These are phyloP conservation scores for Spizaetus ornatus DNA, from an alignment of 2,113 vertebrate species.

Conservation along the genomic window DNA sequence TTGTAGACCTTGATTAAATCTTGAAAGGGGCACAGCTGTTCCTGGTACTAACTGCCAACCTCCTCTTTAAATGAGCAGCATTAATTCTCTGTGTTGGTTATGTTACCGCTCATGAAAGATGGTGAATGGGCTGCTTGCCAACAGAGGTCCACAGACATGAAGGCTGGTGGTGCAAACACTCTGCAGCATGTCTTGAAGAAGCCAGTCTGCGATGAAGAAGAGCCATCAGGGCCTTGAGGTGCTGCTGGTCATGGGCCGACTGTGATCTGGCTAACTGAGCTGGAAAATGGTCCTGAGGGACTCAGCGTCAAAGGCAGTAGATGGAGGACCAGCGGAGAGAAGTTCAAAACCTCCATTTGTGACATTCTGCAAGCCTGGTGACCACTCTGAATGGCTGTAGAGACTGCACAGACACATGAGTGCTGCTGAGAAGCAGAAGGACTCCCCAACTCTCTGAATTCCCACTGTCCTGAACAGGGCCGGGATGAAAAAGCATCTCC, in stretches of 20 bases:
- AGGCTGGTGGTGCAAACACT: not conserved
- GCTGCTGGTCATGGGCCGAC: not conserved
- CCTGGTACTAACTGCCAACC: slow-evolving; percentile 32
- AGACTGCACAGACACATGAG: fast-evolving
- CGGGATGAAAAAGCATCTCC: not conserved
- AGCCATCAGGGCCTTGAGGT: not conserved
- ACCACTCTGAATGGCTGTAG: not conserved
- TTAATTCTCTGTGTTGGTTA: slow-evolving; percentile 3
- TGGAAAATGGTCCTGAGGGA: not conserved
- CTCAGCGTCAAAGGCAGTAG: not conserved
- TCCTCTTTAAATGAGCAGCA: slow-evolving; percentile 30
- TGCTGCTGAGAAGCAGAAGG: not conserved
- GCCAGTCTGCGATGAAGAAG: not conserved
- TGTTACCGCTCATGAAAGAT: slow-evolving; percentile 1
- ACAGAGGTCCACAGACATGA: not conserved
- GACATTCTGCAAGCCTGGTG: not conserved
- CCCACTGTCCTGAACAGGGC: not conserved
- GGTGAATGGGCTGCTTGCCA: slow-evolving; percentile 36
- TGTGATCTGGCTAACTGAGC: not conserved
- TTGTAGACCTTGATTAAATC: slow-evolving; percentile 44
- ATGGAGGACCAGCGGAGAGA: not conserved
- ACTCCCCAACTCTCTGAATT: not conserved
- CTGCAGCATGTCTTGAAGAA: not conserved
- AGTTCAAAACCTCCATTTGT: not conserved
- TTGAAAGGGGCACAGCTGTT: slow-evolving; percentile 34